Base-by-base conservation (phyloP, 2,113 vertebrate genomes). In the Limnothrissa miodon region DNA sequence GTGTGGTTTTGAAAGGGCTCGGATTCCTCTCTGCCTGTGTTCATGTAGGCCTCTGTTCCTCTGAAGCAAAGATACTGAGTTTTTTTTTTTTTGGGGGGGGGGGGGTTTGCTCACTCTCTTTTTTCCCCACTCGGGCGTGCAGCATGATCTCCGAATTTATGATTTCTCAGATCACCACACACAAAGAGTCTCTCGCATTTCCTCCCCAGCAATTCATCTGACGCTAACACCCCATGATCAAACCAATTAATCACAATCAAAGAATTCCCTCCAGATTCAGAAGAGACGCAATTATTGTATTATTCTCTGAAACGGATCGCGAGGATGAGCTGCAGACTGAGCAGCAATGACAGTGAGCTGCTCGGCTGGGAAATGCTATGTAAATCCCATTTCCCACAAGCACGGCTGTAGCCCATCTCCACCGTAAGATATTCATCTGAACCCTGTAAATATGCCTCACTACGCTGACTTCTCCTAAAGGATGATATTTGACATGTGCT, bases 201-300 rank as follows among this genome's bases (percentile, higher is more conserved):
- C 4, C 23, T 11, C 11, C 45, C 45, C 13, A 25, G 45, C 44
- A 36, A 78, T 83, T 81, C 79, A 81, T 81, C 85, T 79, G 85
- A 45, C 19, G 78, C 82, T 86, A 82, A 86, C 83, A 81, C 83
- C 79, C 85, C 81, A 45, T 83, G 82, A 86, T 86, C 81, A 86
- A 81, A 80, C 74, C 81, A 83, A 83, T 86, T 86, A 86, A 83
- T 86, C 82, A 78, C 79, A 83, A 86, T 81, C 83, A 86, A 83
- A 80, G 70, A 45, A 56, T 80, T 83, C 78, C 46, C 53, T 78
- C 56, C 46, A 82, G 82, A 86, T 86, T 86, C 83, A 79, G 81
- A 74, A 51, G 62, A 86, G 82, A 86, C 51, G 79, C 78, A 86
- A 83, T 86, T 86, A 86, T 59, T 81, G 51, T 25, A 21, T 45